A percentile compares a stretch with the other conserved stretches of the same genome.
Evolutionary conservation across 1,140 invertebrate species (phyloP).

Genomic region (Drosophila bocki): DNA sequence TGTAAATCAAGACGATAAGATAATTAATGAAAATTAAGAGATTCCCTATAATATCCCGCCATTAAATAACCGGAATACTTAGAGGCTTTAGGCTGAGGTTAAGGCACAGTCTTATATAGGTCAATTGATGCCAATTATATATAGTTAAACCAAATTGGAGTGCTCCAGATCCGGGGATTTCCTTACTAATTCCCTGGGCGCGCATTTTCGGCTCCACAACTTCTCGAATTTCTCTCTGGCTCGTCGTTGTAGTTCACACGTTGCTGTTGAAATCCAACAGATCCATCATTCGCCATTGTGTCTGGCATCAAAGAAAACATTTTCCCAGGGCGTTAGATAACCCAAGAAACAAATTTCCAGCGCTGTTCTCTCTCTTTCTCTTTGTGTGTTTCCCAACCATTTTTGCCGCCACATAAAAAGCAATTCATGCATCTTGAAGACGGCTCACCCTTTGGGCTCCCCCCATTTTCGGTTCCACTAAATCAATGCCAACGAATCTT

Average conservation of each 20-base stretch:
- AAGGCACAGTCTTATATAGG: conserved; percentile 7
- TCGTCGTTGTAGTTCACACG: conserved; percentile 38
- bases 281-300: conserved; percentile 57
- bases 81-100: conserved; percentile 6
- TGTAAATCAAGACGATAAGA: conserved; percentile 42
- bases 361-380: conserved; percentile 27
- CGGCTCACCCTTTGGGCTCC: conserved; percentile 58
- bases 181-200: conserved; percentile 26
- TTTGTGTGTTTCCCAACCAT: conserved; percentile 23
- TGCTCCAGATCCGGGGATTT: conserved; percentile 22
- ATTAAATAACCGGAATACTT: conserved; percentile 4
- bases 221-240: conserved; percentile 38
- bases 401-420: conserved; percentile 78
- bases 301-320: conserved; percentile 69
- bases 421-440: conserved; percentile 61
- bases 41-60: neutral
- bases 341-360: conserved; percentile 59
- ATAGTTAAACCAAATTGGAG: conserved; percentile 38
- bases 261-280: conserved; percentile 42
- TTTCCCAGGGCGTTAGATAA: conserved; percentile 69
- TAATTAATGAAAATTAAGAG: conserved; percentile 48
- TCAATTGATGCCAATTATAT: conserved; percentile 51
- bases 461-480: conserved; percentile 53
- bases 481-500: conserved; percentile 73
- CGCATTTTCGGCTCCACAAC: conserved; percentile 11